Conservation (phyloP, 2,113 vertebrate genomes). For the Hippopotamus amphibius region DNA sequence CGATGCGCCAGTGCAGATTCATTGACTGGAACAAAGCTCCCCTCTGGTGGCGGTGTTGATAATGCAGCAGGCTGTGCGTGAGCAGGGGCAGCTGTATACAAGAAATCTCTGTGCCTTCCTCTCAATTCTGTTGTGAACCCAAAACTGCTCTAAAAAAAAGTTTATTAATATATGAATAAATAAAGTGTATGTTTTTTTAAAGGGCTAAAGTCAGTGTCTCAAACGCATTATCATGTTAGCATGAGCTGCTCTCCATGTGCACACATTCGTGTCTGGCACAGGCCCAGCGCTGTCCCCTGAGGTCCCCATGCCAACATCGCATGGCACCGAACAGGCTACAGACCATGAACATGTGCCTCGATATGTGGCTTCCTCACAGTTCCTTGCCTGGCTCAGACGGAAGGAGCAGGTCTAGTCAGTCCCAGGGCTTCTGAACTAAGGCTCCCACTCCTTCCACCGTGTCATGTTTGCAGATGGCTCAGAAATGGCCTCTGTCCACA, state of each 20-base stretch:
- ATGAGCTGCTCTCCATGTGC: background rate
- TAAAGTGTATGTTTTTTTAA: background rate
- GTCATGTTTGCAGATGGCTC: background rate
- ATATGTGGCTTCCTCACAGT: background rate
- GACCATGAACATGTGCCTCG: background rate
- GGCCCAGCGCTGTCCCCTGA: rapidly evolving
- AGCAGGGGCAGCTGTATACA: rapidly evolving
- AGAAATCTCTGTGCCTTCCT: background rate
- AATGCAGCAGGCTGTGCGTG: no score
- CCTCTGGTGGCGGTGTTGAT: background rate
- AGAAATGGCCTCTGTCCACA: background rate
- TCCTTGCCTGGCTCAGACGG: background rate
- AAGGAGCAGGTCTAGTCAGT: background rate
- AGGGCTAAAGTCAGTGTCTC: background rate
- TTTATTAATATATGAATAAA: background rate
- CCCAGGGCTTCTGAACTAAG: background rate
- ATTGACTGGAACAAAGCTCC: background rate
- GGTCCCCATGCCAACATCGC: background rate
- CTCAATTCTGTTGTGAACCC: background rate
- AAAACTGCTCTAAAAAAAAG: background rate
- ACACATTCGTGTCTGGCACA: background rate
- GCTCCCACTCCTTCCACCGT: background rate
- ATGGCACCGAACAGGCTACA: background rate
- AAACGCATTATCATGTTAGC: background rate
- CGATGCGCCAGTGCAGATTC: background rate